Evolutionary conservation across 1,140 invertebrate species (phyloP).

Genomic region (Ditylenchus dipsaci): DNA sequence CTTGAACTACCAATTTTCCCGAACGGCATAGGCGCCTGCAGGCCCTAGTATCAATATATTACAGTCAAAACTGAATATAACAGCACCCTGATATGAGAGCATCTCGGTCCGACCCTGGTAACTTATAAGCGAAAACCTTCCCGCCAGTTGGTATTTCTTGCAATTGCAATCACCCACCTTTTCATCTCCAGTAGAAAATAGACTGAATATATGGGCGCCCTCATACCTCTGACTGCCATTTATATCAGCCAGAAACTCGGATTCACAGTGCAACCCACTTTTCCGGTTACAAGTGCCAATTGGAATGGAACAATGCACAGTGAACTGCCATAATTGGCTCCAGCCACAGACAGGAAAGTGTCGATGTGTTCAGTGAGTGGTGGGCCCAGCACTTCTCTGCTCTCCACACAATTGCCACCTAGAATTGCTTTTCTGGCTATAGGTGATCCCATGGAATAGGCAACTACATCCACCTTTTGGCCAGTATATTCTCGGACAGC

Average conservation of each 20-base stretch:
- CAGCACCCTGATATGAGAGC: too few relatives aligned
- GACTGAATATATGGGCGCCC: slow-evolving; percentile 43
- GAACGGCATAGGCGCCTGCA: too few relatives aligned
- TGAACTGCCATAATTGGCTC: slow-evolving; percentile 38
- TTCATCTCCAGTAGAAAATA: slow-evolving; percentile 38
- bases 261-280: slow-evolving; percentile 46
- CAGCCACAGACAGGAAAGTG: slow-evolving; percentile 45
- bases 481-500: slow-evolving; percentile 43
- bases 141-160: too few relatives aligned
- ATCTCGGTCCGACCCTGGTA: too few relatives aligned
- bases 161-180: slow-evolving; percentile 25
- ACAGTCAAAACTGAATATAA: too few relatives aligned
- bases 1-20: too few relatives aligned
- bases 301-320: slow-evolving; percentile 45
- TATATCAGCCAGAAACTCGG: slow-evolving; percentile 46
- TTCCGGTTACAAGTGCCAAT: slow-evolving; percentile 42
- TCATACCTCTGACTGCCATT: slow-evolving; percentile 33
- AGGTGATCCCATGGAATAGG: slow-evolving; percentile 45
- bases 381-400: slow-evolving; percentile 38
- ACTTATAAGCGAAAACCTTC: too few relatives aligned
- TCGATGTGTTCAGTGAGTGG: slow-evolving; percentile 47
- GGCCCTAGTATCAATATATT: too few relatives aligned
- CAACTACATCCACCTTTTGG: slow-evolving; percentile 42
- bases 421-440: slow-evolving; percentile 37
- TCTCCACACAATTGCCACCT: slow-evolving; percentile 45